Evolutionary conservation across 2,888 invertebrate species (phyloP).

Genomic region (Drosophila longiperda): DNA sequence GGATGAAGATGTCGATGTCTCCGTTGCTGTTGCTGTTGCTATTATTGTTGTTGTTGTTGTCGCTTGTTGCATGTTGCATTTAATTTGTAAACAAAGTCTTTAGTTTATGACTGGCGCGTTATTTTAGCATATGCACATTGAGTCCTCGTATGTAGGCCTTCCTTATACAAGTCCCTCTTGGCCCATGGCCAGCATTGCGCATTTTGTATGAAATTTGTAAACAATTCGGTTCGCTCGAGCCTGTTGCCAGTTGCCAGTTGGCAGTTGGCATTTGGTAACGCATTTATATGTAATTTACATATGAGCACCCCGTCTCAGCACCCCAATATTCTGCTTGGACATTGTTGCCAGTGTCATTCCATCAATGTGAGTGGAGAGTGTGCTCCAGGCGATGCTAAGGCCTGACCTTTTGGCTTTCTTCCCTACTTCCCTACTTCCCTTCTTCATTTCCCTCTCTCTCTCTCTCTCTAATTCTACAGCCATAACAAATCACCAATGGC

Average conservation of each 20-base stretch:
- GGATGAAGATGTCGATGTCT: conserved; percentile 65
- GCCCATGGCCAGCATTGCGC: conserved; percentile 25
- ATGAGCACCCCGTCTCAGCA: conserved; percentile 16
- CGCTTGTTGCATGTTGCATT: conserved; percentile 77
- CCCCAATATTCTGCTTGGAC: not conserved
- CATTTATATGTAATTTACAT: conserved; percentile 58
- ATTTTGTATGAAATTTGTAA: conserved; percentile 78
- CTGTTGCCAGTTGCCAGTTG: conserved; percentile 23
- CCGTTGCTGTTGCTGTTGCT: conserved; percentile 20
- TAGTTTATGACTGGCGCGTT: conserved; percentile 79
- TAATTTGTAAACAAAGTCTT: conserved; percentile 83
- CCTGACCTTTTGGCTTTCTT: conserved; percentile 53
- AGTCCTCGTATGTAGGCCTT: conserved; percentile 38
- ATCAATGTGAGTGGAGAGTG: conserved; percentile 55
- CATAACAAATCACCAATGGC: conserved; percentile 78
- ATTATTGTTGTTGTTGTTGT: conserved; percentile 12
- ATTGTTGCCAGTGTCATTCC: conserved; percentile 65
- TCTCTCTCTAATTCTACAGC: conserved; percentile 34
- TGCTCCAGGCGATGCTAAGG: not conserved
- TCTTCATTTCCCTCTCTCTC: not conserved
- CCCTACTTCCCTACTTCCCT: not conserved
- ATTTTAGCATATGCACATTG: conserved; percentile 74
- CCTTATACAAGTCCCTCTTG: conserved; percentile 20
- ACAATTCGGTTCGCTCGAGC: conserved; percentile 61
- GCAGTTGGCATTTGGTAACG: conserved; percentile 46